A percentile compares a stretch with the other conserved stretches of the same genome.
phyloP scores from a whole-genome alignment of 2,888 invertebrate species.

The Parochlus steinenii region DNA sequence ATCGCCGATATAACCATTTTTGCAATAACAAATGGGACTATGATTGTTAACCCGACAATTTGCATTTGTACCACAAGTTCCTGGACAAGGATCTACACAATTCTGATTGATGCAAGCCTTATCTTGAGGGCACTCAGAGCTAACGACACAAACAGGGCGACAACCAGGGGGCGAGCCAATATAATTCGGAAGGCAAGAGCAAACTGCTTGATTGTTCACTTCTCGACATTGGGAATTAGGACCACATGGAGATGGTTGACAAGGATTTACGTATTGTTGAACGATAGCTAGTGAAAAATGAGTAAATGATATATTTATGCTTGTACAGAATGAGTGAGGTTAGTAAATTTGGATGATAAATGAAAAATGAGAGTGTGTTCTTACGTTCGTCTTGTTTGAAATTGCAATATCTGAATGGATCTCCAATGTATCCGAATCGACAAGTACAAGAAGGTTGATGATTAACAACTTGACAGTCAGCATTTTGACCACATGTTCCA shows the following conservation, averaged over 20 bases:
- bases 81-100: conserved; percentile 59
- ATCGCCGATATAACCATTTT: conserved; percentile 48
- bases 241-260: conserved; percentile 36
- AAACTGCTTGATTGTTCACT: conserved; percentile 38
- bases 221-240: conserved; percentile 62
- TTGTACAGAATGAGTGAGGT: no score
- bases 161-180: conserved; percentile 43
- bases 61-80: conserved; percentile 54
- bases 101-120: conserved; percentile 53
- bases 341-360: no score
- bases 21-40: conserved; percentile 49
- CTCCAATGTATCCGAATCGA: conserved; percentile 42
- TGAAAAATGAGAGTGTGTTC: no score
- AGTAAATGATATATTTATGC: no score
- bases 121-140: conserved; percentile 35
- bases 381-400: conserved; percentile 33
- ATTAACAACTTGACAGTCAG: conserved; percentile 51
- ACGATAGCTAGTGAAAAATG: no score
- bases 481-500: conserved; percentile 56
- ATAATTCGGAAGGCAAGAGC: conserved; percentile 41
- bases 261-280: not conserved
- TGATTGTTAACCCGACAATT: conserved; percentile 54
- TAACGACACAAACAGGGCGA: conserved; percentile 37
- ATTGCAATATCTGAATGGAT: conserved; percentile 38
- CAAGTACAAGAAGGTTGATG: conserved; percentile 56